Evolutionary conservation across 2,113 vertebrate genomes (phyloP), one percentile per base, ranked within the genome.

Genomic region (Oreochromis niloticus): DNA sequence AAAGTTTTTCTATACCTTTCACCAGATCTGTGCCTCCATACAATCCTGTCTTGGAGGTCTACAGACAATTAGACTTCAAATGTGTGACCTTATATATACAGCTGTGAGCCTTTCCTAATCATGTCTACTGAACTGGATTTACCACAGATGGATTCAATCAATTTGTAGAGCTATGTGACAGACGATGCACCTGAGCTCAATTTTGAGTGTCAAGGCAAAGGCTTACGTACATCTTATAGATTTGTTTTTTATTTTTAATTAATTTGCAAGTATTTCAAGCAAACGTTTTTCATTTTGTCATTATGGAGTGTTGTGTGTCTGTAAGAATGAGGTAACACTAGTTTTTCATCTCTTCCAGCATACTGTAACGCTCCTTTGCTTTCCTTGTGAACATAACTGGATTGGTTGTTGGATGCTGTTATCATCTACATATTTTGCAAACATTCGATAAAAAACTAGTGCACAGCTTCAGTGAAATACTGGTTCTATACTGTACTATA

Each of bases 281-380:
- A 61, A 61, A 61, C 9, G 16, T 11, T 63, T 61, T 61, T 19
- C 59, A 0, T 61, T 61, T 63, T 4, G 0, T 63, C 1, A 34
- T 63, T 63, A 63, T 34, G 6, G 9, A 19, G 59, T 63, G 4
- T 3, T 63, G 59, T 4, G 30, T 63, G 59, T 63, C 3, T 39
- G 10, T 68, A 39, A 14, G 0, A 41, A 68, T 68, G 63, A 68
- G 63, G 3, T 39, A 24, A 24, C 2, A 0, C 7, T 24, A 1
- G 0, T 46, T 43, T 43, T 27, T 6, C n/a, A 27, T 17, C 22
- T 73, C 41, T 46, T 27, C 14, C 41, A 48, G 9, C 22, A 0
- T 48, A 16, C 14, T 75, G 1, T 30, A 75, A 75, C 2, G 0
- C 9, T 27, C 22, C 22, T 27, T 75, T 48, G 0, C 4, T 75